Evolutionary conservation across 2,888 invertebrate species (phyloP), one percentile per base, ranked within the genome.

Genomic region (Cloeon dipterum): DNA sequence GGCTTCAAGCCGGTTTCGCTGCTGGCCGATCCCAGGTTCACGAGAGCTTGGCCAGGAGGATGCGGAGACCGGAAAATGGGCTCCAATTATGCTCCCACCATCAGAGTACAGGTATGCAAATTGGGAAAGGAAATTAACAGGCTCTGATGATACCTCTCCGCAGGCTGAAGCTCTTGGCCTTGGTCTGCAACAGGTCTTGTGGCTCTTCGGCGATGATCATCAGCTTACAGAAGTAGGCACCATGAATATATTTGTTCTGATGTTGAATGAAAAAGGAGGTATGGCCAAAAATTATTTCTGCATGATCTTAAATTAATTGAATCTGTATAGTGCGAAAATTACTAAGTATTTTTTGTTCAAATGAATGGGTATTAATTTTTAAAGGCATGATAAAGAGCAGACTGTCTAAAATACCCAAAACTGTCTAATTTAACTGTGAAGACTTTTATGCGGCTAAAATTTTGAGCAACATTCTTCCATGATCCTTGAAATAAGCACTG

Each of bases 221-320:
- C 72, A 88, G 54, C 53, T 98, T 19, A 96, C 98, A 0, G 98
- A 98, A 66, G 93, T 86, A 33, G 98, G 98, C 37, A 85, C 94
- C 11, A 98, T 98, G 98, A 98, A 98, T 54, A 72, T 98, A 38
- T 94, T 96, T 55, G 67, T 89, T 54, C 73, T 81, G 49, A 76
- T 74, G 58, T 65, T 77, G 43, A 83, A 94, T 52, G 78, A 86
- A 38, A 62, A 81, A 52, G 94, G 93, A 68, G 85, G 89, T 89
- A 57, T n/a, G n/a, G n/a, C n/a, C n/a, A n/a, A 11, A 11, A n/a
- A 34, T n/a, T n/a, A n/a, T n/a, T n/a, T n/a, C n/a, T n/a, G n/a
- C n/a, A n/a, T n/a, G n/a, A n/a, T n/a, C n/a, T n/a, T n/a, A n/a
- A n/a, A n/a, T n/a, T n/a, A n/a, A n/a, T n/a, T n/a, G n/a, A n/a